A percentile compares a stretch with the other conserved stretches of the same genome.
Evolutionary conservation across 2,797 vertebrate species (phyloP).

Genomic region (Zenarchopterus dispar): DNA sequence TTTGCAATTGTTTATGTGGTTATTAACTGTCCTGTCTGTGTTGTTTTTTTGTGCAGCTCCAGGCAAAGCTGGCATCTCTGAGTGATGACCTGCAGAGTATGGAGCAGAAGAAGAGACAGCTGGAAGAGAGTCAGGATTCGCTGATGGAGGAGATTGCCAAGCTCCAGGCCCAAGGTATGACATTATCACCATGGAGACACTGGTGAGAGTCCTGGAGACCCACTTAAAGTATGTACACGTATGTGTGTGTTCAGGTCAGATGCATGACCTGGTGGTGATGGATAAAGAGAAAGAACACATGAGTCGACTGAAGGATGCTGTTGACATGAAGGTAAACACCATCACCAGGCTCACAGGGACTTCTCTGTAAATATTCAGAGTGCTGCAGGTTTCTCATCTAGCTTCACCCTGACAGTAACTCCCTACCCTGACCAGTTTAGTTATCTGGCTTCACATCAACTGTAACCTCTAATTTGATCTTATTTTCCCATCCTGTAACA

Average conservation of each 20-base stretch:
- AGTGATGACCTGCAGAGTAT: conserved; percentile 92
- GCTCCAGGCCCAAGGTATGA: conserved; percentile 89
- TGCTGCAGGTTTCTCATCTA: neutral
- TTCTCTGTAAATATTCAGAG: too few species aligned
- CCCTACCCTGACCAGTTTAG: too few species aligned
- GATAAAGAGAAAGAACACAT: conserved; percentile 96
- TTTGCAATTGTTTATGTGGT: neutral
- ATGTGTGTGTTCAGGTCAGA: conserved; percentile 82
- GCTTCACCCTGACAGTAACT: too few species aligned
- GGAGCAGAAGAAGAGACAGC: conserved; percentile 91
- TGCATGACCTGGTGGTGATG: conserved; percentile 91
- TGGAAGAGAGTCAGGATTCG: conserved; percentile 92
- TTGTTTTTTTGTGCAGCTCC: conserved; percentile 78
- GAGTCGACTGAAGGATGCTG: conserved; percentile 91
- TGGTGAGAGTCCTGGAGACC: neutral
- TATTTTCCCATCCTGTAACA: too few species aligned
- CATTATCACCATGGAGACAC: neutral
- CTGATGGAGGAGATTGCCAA: conserved; percentile 92
- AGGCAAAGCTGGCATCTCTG: conserved; percentile 91
- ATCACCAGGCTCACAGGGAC: neutral
- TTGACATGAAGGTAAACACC: conserved; percentile 92
- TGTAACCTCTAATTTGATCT: too few species aligned
- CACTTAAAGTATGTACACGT: neutral
- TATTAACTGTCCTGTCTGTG: neutral
- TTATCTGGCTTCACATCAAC: too few species aligned